phyloP scores from a whole-genome alignment of 2,113 vertebrate species.

The Passerina amoena region DNA sequence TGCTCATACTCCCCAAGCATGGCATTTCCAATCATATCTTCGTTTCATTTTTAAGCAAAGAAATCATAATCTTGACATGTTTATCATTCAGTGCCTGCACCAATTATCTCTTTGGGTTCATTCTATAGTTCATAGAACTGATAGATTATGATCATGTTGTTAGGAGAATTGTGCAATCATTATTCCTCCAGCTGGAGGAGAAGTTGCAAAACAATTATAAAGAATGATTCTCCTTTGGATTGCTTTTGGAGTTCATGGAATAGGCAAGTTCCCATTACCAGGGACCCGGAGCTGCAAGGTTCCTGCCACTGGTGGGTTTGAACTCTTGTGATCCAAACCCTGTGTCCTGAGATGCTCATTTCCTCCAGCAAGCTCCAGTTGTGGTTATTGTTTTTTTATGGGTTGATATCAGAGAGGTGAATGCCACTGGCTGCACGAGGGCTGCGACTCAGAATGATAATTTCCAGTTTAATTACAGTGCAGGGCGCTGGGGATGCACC shows the following conservation, averaged over 20 bases:
- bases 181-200: conserved; percentile 62
- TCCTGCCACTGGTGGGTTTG: background rate
- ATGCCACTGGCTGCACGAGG: background rate
- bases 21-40: conserved; percentile 61
- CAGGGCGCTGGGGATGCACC: background rate
- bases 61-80: conserved; percentile 76
- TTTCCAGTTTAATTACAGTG: conserved; percentile 8
- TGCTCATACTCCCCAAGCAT: conserved; percentile 58
- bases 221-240: conserved; percentile 58
- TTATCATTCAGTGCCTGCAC: conserved; percentile 72
- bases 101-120: conserved; percentile 75
- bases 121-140: conserved; percentile 66
- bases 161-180: conserved; percentile 68
- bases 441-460: background rate
- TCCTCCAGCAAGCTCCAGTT: background rate
- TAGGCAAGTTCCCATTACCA: conserved; percentile 24
- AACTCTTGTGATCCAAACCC: background rate
- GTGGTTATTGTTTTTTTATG: background rate
- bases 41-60: conserved; percentile 72
- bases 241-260: conserved; percentile 21
- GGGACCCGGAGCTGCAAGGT: conserved; percentile 10
- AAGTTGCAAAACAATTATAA: conserved; percentile 65
- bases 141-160: conserved; percentile 73
- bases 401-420: background rate
- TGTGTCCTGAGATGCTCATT: background rate